Evolutionary conservation across 2,888 invertebrate genomes (phyloP).

Genomic region (Polydrusus tereticollis): DNA sequence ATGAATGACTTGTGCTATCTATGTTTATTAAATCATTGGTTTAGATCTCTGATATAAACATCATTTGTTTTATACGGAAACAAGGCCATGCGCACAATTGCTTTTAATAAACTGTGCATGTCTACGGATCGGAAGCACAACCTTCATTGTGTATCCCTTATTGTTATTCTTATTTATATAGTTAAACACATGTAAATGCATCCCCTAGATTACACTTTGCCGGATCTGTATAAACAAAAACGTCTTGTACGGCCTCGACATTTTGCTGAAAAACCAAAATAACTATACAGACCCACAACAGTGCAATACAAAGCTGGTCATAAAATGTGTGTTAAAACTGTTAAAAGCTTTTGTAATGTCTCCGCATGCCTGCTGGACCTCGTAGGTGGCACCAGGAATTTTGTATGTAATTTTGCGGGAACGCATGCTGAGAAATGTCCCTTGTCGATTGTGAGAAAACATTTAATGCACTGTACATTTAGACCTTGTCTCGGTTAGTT

Average conservation of each 20-base stretch:
- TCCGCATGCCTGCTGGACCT: slow-evolving; percentile 29
- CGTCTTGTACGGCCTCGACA: slow-evolving; percentile 15
- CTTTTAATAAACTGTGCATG: too few relatives aligned
- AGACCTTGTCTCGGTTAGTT: slow-evolving; percentile 9
- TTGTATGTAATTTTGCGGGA: slow-evolving; percentile 21
- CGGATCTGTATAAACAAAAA: neutral
- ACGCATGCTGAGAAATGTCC: slow-evolving; percentile 9
- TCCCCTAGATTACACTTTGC: too few relatives aligned
- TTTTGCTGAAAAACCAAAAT: slow-evolving; percentile 23
- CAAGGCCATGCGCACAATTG: too few relatives aligned
- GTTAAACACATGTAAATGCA: too few relatives aligned
- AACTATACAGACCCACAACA: slow-evolving; percentile 6
- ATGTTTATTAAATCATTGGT: too few relatives aligned
- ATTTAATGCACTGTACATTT: neutral
- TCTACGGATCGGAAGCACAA: too few relatives aligned
- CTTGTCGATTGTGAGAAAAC: slow-evolving; percentile 12
- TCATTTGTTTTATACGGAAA: too few relatives aligned
- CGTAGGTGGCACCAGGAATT: slow-evolving; percentile 26
- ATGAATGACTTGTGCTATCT: too few relatives aligned
- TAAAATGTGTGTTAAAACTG: slow-evolving; percentile 21
- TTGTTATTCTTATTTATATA: too few relatives aligned
- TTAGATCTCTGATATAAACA: too few relatives aligned
- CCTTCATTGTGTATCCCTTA: too few relatives aligned
- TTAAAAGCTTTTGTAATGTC: slow-evolving; percentile 31
- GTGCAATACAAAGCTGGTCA: slow-evolving; percentile 30